These are phyloP conservation scores for Drosophila bunnanda DNA, from an alignment of 2,888 invertebrate species.

Conservation along the genomic window DNA sequence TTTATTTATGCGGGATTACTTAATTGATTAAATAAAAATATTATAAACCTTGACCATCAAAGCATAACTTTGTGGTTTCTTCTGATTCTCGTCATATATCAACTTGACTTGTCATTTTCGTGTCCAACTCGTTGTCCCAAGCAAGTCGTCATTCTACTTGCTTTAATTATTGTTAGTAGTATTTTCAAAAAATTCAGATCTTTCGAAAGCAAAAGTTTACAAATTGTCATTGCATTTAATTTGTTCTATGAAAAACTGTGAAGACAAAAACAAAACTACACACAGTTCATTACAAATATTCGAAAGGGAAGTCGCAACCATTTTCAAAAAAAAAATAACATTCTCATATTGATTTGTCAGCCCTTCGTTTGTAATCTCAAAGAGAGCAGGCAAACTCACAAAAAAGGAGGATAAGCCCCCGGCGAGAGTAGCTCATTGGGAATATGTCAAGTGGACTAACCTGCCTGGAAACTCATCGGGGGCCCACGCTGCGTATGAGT, in stretches of 20 bases:
- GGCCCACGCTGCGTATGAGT: constrained; percentile 52
- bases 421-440: constrained; percentile 44
- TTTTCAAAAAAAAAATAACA: neutral
- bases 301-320: neutral
- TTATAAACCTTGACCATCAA: no score
- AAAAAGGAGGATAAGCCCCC: constrained; percentile 6
- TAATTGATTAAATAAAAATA: neutral
- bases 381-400: neutral
- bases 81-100: no score
- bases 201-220: neutral
- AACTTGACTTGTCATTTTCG: no score
- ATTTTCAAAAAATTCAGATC: neutral
- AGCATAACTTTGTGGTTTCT: no score
- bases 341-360: constrained; percentile 21
- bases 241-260: neutral
- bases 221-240: neutral
- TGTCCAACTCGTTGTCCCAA: no score
- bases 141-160: no score
- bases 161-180: no score
- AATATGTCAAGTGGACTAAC: constrained; percentile 55
- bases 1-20: neutral
- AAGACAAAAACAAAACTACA: neutral
- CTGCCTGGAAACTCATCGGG: constrained; percentile 44
- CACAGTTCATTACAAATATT: neutral
- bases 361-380: constrained; percentile 3